phyloP scores from a whole-genome alignment of 1,140 invertebrate species.

The Pseudomyrmex flavicornis region DNA sequence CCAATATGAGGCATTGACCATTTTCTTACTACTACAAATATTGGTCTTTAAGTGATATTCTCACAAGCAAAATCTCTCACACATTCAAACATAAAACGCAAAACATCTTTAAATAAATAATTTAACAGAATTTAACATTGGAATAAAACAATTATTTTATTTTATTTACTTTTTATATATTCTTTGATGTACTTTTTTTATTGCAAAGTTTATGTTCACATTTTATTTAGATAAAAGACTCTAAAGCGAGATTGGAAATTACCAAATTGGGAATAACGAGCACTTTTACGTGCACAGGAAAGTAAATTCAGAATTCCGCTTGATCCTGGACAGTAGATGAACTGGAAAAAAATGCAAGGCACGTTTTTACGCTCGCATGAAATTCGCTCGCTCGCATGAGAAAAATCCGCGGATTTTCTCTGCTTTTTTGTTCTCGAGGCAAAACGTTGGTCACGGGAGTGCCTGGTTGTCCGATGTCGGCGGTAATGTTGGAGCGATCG shows the following conservation, averaged over 20 bases:
- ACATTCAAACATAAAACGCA: not conserved
- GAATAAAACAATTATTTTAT: no score
- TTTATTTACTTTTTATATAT: not conserved
- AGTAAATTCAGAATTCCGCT: conserved; percentile 31
- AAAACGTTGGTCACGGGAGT: conserved; percentile 2
- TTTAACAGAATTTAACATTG: no score
- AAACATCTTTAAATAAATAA: not conserved
- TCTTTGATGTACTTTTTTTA: not conserved
- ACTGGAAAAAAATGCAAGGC: conserved; percentile 25
- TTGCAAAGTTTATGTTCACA: not conserved
- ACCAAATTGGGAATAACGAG: conserved; percentile 33
- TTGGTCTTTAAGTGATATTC: not conserved
- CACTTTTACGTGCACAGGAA: conserved; percentile 23
- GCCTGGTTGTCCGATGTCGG: conserved; percentile 17
- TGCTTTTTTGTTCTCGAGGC: not conserved
- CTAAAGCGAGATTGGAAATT: conserved; percentile 21
- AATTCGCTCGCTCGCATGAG: not conserved
- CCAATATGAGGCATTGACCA: no score
- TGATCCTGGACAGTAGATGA: conserved; percentile 22
- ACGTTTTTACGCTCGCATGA: conserved; percentile 40
- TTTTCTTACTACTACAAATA: not conserved
- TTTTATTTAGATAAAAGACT: not conserved
- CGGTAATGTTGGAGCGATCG: conserved; percentile 15
- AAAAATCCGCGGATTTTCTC: conserved; percentile 28
- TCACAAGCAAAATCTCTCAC: no score